These are phyloP conservation scores for Nymphalis c-album DNA, from an alignment of 2,888 invertebrate genomes.

Conservation along the genomic window DNA sequence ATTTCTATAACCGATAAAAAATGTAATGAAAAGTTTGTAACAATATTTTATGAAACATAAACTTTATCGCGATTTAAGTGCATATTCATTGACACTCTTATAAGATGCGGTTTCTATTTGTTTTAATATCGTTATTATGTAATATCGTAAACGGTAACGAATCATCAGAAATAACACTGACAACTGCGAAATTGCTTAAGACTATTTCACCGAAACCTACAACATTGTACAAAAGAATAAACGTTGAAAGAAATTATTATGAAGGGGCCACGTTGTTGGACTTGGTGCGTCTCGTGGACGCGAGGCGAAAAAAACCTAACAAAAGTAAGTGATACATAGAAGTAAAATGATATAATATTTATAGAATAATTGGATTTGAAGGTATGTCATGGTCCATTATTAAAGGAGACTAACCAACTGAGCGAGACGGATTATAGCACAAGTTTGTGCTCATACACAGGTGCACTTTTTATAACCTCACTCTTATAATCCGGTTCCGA, in stretches of 20 bases:
- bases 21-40: conserved; percentile 1
- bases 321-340: conserved; percentile 5
- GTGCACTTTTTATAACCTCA: too few relatives aligned
- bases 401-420: too few relatives aligned
- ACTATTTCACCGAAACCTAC: conserved; percentile 48
- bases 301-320: conserved; percentile 28
- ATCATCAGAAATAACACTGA: conserved; percentile 40
- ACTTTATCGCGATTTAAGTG: neutral
- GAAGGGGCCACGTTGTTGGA: conserved; percentile 37
- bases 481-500: too few relatives aligned
- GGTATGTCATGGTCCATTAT: too few relatives aligned
- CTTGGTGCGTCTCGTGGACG: conserved; percentile 38
- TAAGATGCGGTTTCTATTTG: conserved; percentile 9
- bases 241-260: conserved; percentile 36
- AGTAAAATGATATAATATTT: too few relatives aligned
- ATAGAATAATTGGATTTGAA: too few relatives aligned
- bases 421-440: too few relatives aligned
- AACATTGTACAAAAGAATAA: conserved; percentile 42
- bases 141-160: conserved; percentile 18
- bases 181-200: conserved; percentile 43
- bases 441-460: too few relatives aligned
- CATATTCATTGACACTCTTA: neutral
- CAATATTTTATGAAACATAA: conserved; percentile 9
- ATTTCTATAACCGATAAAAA: neutral
- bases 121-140: conserved; percentile 3